Percentiles rank a stretch among this genome's conserved stretches.
phyloP scores from a whole-genome alignment of 1,140 invertebrate species.

The Drosophila pectinifera region DNA sequence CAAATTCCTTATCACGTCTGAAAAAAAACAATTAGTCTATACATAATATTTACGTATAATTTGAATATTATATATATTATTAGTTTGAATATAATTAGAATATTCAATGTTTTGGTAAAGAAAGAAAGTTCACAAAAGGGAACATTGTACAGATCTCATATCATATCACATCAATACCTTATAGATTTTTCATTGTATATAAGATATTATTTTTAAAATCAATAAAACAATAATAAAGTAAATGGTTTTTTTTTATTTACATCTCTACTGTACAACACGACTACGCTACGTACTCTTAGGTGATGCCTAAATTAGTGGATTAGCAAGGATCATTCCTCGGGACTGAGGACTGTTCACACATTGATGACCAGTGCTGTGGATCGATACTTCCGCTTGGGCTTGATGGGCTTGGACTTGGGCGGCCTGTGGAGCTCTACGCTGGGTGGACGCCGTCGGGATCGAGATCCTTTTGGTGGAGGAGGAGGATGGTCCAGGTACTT shows the following conservation, averaged over 20 bases:
- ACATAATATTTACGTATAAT: too few species aligned
- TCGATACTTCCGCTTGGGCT: constrained; percentile 71
- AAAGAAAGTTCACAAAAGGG: too few species aligned
- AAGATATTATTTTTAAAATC: not conserved
- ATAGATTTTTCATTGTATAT: too few species aligned
- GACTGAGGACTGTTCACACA: constrained; percentile 46
- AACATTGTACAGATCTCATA: too few species aligned
- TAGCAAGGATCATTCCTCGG: constrained; percentile 29
- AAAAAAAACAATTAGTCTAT: too few species aligned
- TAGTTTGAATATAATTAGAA: too few species aligned
- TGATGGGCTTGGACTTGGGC: constrained; percentile 57
- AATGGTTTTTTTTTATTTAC: constrained; percentile 65
- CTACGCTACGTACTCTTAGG: constrained; percentile 32
- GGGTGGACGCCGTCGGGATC: constrained; percentile 53
- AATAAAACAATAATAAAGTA: constrained; percentile 20
- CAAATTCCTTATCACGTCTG: too few species aligned
- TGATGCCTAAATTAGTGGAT: constrained; percentile 33
- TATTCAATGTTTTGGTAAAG: too few species aligned
- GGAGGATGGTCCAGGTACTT: constrained; percentile 48
- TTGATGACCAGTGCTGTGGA: constrained; percentile 77
- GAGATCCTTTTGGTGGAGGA: constrained; percentile 38
- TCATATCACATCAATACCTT: too few species aligned
- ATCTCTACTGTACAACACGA: constrained; percentile 44
- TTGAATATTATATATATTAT: too few species aligned
- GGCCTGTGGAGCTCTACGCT: constrained; percentile 48